A percentile compares a stretch with the other conserved stretches of the same genome.
phyloP scores from a whole-genome alignment of 2,888 invertebrate genomes.

The Agrochola lychnidis region DNA sequence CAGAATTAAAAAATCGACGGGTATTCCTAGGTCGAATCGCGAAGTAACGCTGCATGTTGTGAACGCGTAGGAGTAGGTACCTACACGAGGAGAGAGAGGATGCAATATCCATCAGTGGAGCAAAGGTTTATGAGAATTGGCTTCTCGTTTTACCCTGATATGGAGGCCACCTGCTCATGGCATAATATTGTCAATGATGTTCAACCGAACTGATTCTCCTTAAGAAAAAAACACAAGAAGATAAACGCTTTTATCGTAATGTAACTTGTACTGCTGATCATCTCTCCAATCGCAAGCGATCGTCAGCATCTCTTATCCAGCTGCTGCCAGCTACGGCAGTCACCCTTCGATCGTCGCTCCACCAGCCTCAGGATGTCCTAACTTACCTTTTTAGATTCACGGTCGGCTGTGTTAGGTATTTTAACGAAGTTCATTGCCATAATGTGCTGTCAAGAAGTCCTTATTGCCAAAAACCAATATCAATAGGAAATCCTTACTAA shows the following conservation, averaged over 20 bases:
- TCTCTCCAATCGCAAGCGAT: neutral
- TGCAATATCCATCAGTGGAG: neutral
- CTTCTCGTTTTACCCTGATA: neutral
- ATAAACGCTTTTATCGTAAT: neutral
- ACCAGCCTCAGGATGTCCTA: neutral
- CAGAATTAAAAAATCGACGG: neutral
- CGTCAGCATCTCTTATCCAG: neutral
- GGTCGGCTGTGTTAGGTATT: neutral
- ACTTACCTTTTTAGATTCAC: neutral
- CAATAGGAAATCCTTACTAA: neutral
- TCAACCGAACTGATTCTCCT: neutral
- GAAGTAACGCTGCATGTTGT: neutral
- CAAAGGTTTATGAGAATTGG: neutral
- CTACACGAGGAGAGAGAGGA: neutral
- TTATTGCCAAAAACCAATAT: neutral
- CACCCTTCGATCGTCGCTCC: neutral
- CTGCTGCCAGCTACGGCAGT: neutral
- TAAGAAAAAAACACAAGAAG: neutral
- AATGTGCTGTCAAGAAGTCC: neutral
- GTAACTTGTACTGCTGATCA: neutral
- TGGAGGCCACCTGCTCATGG: neutral
- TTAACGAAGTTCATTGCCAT: neutral
- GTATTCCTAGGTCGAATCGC: neutral
- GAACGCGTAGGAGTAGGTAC: too few species aligned
- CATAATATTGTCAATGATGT: neutral